A percentile compares a stretch with the other conserved stretches of the same genome.
phyloP scores from a whole-genome alignment of 2,113 vertebrate species.

The Istiophorus platypterus region DNA sequence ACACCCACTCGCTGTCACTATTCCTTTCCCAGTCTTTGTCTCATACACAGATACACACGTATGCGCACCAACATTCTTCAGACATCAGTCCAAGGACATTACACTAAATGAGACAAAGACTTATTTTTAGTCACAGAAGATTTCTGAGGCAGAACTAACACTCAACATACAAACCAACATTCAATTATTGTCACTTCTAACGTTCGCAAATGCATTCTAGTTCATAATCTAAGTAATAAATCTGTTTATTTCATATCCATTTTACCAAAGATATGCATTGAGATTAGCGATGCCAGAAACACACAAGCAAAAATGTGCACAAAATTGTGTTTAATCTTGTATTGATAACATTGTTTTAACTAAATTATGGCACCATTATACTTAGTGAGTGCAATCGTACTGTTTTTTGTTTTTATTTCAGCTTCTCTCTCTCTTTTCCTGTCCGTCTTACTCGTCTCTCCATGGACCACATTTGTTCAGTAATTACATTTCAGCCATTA shows the following conservation, averaged over 20 bases:
- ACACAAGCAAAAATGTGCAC: slow-evolving; percentile 13
- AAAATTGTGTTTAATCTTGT: slow-evolving; percentile 19
- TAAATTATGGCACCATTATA: neutral
- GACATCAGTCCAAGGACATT: slow-evolving; percentile 42
- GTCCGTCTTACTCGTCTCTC: slow-evolving; percentile 56
- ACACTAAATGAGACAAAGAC: slow-evolving; percentile 41
- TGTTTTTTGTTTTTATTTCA: slow-evolving; percentile 17
- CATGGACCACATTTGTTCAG: slow-evolving; percentile 51
- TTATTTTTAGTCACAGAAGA: slow-evolving; percentile 47
- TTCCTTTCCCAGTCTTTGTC: slow-evolving; percentile 22
- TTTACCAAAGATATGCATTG: slow-evolving; percentile 19
- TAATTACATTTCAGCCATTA: slow-evolving; percentile 81
- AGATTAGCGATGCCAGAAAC: slow-evolving; percentile 23
- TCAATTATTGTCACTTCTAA: slow-evolving; percentile 30
- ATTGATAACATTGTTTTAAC: slow-evolving; percentile 18
- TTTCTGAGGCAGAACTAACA: slow-evolving; percentile 38
- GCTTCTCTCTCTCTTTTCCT: slow-evolving; percentile 29
- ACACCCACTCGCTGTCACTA: slow-evolving; percentile 15
- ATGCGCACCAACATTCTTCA: slow-evolving; percentile 33
- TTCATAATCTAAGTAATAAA: slow-evolving; percentile 33
- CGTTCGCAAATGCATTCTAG: slow-evolving; percentile 1
- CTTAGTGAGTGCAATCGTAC: slow-evolving; percentile 17
- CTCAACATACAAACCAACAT: slow-evolving; percentile 28
- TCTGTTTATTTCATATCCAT: slow-evolving; percentile 31
- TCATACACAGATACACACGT: slow-evolving; percentile 16